Conservation (phyloP, 2,888 invertebrate species). For the Lamellibrachia satsuma region DNA sequence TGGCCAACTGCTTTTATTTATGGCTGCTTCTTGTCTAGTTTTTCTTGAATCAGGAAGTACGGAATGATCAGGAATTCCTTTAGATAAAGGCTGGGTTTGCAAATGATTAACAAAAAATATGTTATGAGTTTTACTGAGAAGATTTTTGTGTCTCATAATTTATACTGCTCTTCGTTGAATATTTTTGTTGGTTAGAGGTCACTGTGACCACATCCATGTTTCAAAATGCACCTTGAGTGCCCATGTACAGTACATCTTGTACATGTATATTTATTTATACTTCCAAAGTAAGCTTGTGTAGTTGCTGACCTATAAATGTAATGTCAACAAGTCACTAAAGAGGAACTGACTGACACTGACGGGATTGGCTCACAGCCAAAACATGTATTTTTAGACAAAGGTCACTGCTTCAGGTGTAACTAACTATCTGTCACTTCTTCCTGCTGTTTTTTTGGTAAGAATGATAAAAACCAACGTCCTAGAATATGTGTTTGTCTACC, state of each 20-base stretch:
- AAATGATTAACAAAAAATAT: neutral
- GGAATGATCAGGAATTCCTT: neutral
- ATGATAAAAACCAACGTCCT: no score
- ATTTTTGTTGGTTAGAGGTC: neutral
- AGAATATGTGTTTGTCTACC: no score
- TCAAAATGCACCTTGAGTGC: neutral
- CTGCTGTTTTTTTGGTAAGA: neutral
- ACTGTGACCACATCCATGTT: neutral
- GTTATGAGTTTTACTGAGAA: neutral
- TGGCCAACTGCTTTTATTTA: neutral
- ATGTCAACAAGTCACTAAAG: neutral
- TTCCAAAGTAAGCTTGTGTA: neutral
- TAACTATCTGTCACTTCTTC: neutral
- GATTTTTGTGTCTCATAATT: neutral
- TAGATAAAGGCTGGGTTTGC: neutral
- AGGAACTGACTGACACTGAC: neutral
- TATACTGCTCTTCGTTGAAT: neutral
- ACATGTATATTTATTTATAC: neutral
- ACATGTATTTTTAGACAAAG: neutral
- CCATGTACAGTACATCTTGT: neutral
- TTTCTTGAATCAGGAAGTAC: neutral
- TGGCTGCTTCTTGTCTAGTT: neutral
- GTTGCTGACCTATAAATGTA: neutral
- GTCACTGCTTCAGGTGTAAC: neutral
- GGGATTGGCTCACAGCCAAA: neutral